These are phyloP conservation scores for Scolanthus callimorphus DNA, from an alignment of 92 coral and sea anemone species.

Conservation along the genomic window DNA sequence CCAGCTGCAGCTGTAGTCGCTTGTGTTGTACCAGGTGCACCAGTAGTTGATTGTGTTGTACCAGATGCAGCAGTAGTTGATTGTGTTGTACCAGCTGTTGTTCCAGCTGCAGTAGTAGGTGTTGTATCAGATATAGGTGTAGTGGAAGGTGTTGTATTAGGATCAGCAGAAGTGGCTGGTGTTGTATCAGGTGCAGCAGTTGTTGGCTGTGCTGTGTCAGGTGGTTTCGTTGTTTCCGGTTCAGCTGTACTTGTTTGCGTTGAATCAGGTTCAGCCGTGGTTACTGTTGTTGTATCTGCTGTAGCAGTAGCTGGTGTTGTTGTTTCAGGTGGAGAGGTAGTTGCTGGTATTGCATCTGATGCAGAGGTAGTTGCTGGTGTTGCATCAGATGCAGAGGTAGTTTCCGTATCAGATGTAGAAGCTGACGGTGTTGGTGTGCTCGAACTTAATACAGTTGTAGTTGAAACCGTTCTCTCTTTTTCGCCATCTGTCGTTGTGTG, in stretches of 20 bases:
- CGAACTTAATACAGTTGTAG: neutral
- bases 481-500: neutral
- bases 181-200: neutral
- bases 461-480: too few relatives aligned
- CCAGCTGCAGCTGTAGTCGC: too few relatives aligned
- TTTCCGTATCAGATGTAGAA: slow-evolving; percentile 1
- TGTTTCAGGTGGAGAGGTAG: neutral
- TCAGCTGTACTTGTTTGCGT: too few relatives aligned
- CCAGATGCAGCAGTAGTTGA: neutral
- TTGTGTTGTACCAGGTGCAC: too few relatives aligned
- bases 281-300: neutral
- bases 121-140: neutral
- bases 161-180: neutral
- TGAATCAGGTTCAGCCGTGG: too few relatives aligned
- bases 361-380: neutral
- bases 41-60: neutral
- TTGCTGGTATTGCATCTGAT: neutral
- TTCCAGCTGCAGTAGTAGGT: neutral
- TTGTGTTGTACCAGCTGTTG: neutral
- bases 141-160: neutral
- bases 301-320: neutral
- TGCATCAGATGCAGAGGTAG: slow-evolving; percentile 1
- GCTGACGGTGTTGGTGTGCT: neutral
- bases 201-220: neutral
- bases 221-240: too few relatives aligned